Evolutionary conservation across 1,140 invertebrate genomes (phyloP), one percentile per base, ranked within the genome.

Genomic region (Hycleus cichorii): DNA sequence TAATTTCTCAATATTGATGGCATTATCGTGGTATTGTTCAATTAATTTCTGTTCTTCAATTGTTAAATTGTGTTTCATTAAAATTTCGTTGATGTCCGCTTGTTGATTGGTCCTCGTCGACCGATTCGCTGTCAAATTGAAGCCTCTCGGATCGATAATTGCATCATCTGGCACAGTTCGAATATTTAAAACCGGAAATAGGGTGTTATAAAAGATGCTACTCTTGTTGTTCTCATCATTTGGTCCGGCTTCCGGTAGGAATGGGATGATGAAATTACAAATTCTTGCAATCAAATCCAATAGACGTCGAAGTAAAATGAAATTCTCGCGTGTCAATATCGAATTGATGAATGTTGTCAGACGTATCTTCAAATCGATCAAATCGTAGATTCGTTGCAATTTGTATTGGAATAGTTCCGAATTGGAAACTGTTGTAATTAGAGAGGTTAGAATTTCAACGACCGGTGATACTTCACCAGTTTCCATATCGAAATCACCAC

Each of bases 311-410:
- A 42, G 11, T 12, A 53, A 27, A 5, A 53, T 18, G 18, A 53
- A 45, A 26, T 46, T 53, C 4, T 53, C 38, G 1, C 51, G 24
- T 3, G 42, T 45, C 8, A 53, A 12, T 6, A 53, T 3, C 8
- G 11, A 4, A 26, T 39, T 45, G 6, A 40, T 12, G 7, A 53
- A 46, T 12, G 18, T 27, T 9, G 45, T 9, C 8, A 46, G 38
- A 3, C 51, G 42, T 26, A 53, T 38, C 39, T 53, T 53, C 3
- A 53, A 43, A 42, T 53, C 51, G 6, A 46, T 11, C 4, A 53
- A 12, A 26, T 53, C 42, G 43, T 27, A 46, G 3, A 53, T 26
- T 9, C 7, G 25, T 5, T 32, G n/a, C 12, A 53, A 32, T 32
- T 53, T 53, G n/a, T 53, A 11, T 25, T 53, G 51, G 3, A 53